Evolutionary conservation across 1,140 invertebrate species (phyloP).

Genomic region (Harpegnathos saltator): DNA sequence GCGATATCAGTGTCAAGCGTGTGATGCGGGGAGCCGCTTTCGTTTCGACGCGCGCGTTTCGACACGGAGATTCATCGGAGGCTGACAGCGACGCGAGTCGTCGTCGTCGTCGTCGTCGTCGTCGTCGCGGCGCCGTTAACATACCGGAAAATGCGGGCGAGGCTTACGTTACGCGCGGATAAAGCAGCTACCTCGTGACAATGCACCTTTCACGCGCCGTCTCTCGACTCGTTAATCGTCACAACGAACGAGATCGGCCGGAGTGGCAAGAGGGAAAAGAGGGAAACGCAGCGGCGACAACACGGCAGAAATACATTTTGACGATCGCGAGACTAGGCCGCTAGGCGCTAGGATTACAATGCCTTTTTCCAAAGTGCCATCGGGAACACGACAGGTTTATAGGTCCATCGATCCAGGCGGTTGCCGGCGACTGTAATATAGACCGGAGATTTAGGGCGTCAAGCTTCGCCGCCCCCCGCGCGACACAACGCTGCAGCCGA

Average conservation of each 20-base stretch:
- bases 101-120: too few relatives aligned
- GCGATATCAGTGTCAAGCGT: constrained; percentile 45
- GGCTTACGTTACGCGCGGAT: neutral
- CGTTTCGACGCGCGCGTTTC: neutral
- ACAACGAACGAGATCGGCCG: neutral
- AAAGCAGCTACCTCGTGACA: constrained; percentile 4
- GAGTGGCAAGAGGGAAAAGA: neutral
- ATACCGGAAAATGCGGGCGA: neutral
- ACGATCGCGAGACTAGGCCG: constrained; percentile 50
- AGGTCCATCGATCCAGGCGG: constrained; percentile 65
- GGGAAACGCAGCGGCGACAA: too few relatives aligned
- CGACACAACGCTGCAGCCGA: constrained; percentile 49
- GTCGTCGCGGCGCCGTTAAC: too few relatives aligned
- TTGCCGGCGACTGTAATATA: constrained; percentile 64
- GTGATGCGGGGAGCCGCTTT: constrained; percentile 1
- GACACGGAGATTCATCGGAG: too few relatives aligned
- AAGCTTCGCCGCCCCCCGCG: constrained; percentile 36
- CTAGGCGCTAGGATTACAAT: constrained; percentile 66
- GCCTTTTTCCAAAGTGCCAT: constrained; percentile 67
- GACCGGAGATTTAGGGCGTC: constrained; percentile 72
- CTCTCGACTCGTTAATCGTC: constrained; percentile 15
- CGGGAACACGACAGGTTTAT: constrained; percentile 76
- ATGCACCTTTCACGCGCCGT: neutral
- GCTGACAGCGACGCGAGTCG: too few relatives aligned
- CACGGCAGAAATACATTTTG: constrained; percentile 43